A percentile compares a stretch with the other conserved stretches of the same genome.
Conservation (phyloP, 2,888 invertebrate genomes). For the Rotaria socialis region DNA sequence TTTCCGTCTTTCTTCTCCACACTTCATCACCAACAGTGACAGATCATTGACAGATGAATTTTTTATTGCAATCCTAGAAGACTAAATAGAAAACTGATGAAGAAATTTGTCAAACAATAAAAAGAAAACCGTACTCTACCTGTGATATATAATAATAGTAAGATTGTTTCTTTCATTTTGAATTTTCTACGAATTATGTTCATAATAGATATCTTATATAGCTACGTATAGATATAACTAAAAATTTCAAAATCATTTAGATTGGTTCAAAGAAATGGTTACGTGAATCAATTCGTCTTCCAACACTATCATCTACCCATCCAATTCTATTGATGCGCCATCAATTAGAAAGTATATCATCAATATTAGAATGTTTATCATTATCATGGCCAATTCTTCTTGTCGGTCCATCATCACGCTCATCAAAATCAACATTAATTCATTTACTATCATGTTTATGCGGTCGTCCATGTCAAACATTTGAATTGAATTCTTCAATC, state of each 20-base stretch:
- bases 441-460: slow-evolving; percentile 72
- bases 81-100: too few relatives aligned
- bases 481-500: slow-evolving; percentile 83
- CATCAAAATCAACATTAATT: slow-evolving; percentile 76
- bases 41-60: too few relatives aligned
- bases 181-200: too few relatives aligned
- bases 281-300: slow-evolving; percentile 5
- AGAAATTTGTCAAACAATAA: too few relatives aligned
- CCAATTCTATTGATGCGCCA: slow-evolving; percentile 53
- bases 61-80: too few relatives aligned
- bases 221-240: too few relatives aligned
- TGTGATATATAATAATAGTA: too few relatives aligned
- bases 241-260: slow-evolving; percentile 50
- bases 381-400: slow-evolving; percentile 79
- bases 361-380: slow-evolving; percentile 76
- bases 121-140: too few relatives aligned
- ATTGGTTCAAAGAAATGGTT: slow-evolving; percentile 51
- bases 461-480: slow-evolving; percentile 70
- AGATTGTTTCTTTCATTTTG: too few relatives aligned
- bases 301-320: slow-evolving; percentile 5
- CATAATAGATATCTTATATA: too few relatives aligned
- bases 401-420: slow-evolving; percentile 71
- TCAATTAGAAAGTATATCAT: slow-evolving; percentile 65
- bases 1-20: too few relatives aligned
- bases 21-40: too few relatives aligned